Evolutionary conservation across 2,113 vertebrate species (phyloP).

Genomic region (Cochlearius cochlearius): DNA sequence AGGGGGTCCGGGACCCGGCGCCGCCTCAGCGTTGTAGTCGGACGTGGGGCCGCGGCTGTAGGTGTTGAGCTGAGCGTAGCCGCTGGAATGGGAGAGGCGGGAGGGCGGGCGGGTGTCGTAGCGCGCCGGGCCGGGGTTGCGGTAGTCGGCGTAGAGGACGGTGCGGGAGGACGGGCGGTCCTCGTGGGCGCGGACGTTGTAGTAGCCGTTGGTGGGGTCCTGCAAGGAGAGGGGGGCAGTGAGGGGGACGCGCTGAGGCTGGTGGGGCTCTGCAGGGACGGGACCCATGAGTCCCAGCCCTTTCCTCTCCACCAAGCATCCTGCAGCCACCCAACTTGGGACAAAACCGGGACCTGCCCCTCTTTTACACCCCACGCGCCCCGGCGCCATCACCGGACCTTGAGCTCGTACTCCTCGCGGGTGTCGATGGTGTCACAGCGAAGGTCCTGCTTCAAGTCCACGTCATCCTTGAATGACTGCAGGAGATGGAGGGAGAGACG

Average conservation of each 20-base stretch:
- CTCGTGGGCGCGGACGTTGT: slow-evolving; percentile 93
- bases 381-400: slow-evolving; percentile 64
- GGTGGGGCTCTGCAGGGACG: too few species aligned
- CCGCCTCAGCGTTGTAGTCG: slow-evolving; percentile 57
- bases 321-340: fast-evolving
- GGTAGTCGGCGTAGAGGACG: slow-evolving; percentile 88
- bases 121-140: slow-evolving; percentile 77
- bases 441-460: slow-evolving; percentile 93
- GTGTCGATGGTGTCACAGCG: slow-evolving; percentile 90
- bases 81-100: slow-evolving; percentile 88
- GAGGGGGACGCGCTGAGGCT: too few species aligned
- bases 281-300: not conserved
- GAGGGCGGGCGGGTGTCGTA: slow-evolving; percentile 87
- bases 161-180: slow-evolving; percentile 85
- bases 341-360: not conserved
- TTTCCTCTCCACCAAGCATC: not conserved
- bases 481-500: fast-evolving
- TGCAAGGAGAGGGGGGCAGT: not conserved
- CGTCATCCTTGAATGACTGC: slow-evolving; percentile 93
- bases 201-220: slow-evolving; percentile 97
- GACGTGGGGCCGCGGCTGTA: slow-evolving; percentile 72
- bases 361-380: fast-evolving
- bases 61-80: slow-evolving; percentile 90
- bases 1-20: not conserved
- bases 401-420: slow-evolving; percentile 93